Base-by-base conservation (phyloP, 2,113 vertebrate genomes). In the Hippocampus guttulatus region DNA sequence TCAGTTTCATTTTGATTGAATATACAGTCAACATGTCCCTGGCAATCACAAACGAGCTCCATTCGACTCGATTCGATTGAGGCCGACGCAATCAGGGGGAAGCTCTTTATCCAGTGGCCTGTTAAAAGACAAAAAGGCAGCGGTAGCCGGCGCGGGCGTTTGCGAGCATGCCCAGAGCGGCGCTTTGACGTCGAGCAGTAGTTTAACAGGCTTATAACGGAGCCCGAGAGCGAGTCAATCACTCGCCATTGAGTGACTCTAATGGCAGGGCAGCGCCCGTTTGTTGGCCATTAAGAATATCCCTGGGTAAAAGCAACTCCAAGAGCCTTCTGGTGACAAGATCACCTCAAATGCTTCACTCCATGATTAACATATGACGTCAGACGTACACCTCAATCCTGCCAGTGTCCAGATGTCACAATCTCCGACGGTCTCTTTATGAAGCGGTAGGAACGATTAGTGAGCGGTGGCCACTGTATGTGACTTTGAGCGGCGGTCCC, bases 261-360 rank as follows among this genome's bases (percentile, higher is more conserved):
- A 87, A 86, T 88, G 86, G 85, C 72, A 71, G 15, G 81, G 74
- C 76, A 82, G 88, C 87, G 77, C 87, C 82, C 80, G 80, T n/a
- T 91, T 85, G 81, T 90, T 89, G 85, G 85, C 90, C 83, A 90
- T 89, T 90, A 88, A 85, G 85, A 74, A 74, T 82, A 85, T 86
- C 83, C 20, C 21, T 3, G 9, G 33, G 51, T 21, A 86, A 49
- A 66, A 78, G 60, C 63, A 58, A 55, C 60, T 57, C 76, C 57
- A 21, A 70, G 49, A 25, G 20, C 49, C 43, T 45, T 45, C 43
- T 45, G 43, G 43, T 15, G 43, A 45, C 49, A 21, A 52, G 49
- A 52, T 2, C 49, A 21, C 49, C 16, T 15, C 4, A 49, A 49
- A 18, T 21, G 18, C 7, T 21, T 8, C 49, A 2, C 51, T n/a